Evolutionary conservation across 1,140 invertebrate species (phyloP).

Genomic region (Drosophila parabipectinata): DNA sequence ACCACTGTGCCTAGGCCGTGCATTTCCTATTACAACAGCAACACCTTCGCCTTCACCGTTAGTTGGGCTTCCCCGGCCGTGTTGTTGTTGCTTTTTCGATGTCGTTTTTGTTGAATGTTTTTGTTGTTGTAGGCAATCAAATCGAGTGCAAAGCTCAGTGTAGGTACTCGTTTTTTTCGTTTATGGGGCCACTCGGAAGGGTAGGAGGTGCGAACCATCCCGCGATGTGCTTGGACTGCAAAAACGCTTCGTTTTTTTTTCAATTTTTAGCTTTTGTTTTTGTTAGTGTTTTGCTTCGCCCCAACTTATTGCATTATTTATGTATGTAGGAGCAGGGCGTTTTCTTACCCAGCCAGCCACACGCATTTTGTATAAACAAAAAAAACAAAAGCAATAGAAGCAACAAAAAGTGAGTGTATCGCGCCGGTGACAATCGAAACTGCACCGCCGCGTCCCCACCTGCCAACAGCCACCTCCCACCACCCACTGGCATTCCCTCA

Average conservation of each 20-base stretch:
- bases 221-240: constrained; percentile 72
- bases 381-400: constrained; percentile 32
- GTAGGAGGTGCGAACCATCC: constrained; percentile 30
- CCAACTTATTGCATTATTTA: constrained; percentile 73
- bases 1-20: constrained; percentile 47
- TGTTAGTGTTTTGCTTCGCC: constrained; percentile 33
- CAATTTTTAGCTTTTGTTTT: constrained; percentile 45
- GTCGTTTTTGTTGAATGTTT: background rate
- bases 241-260: constrained; percentile 70
- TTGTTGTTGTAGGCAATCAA: constrained; percentile 23
- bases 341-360: constrained; percentile 46
- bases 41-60: constrained; percentile 46
- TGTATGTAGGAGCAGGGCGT: constrained; percentile 40
- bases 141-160: constrained; percentile 74
- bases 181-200: constrained; percentile 9
- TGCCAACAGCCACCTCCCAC: background rate
- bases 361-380: constrained; percentile 69
- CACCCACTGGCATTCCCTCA: constrained; percentile 6
- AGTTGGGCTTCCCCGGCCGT: constrained; percentile 20
- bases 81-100: background rate
- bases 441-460: constrained; percentile 53
- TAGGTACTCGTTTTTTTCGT: constrained; percentile 51
- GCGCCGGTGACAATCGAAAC: constrained; percentile 69
- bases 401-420: constrained; percentile 25
- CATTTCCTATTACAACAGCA: constrained; percentile 42